A percentile compares a stretch with the other conserved stretches of the same genome.
These are phyloP conservation scores for Drosophila carrolli DNA, from an alignment of 1,140 invertebrate species.

Conservation along the genomic window DNA sequence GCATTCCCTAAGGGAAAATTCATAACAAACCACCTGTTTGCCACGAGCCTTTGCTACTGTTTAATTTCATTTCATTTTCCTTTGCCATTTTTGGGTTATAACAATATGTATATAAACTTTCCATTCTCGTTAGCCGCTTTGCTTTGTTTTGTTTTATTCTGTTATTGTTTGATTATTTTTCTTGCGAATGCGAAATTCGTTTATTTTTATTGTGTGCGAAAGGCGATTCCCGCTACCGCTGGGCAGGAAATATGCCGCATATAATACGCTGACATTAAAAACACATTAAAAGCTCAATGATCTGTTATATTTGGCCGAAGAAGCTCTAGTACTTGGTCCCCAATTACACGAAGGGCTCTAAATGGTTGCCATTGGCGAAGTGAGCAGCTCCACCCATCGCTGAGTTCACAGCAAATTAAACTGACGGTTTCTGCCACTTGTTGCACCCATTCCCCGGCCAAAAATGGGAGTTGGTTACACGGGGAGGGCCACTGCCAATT, in stretches of 20 bases:
- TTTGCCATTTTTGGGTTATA: constrained; percentile 42
- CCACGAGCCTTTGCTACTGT: constrained; percentile 1
- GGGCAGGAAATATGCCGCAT: constrained; percentile 58
- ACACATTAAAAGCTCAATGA: constrained; percentile 79
- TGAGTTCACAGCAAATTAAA: constrained; percentile 64
- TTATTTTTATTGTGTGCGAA: constrained; percentile 49
- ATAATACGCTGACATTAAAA: constrained; percentile 75
- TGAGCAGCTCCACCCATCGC: constrained; percentile 34
- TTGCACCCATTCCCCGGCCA: constrained; percentile 40
- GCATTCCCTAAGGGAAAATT: background rate
- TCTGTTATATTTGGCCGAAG: constrained; percentile 61
- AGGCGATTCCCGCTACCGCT: constrained; percentile 10
- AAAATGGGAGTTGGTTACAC: constrained; percentile 8
- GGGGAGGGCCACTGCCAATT: background rate
- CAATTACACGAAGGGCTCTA: constrained; percentile 25
- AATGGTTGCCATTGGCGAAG: constrained; percentile 1
- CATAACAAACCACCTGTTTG: constrained; percentile 30
- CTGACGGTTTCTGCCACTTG: constrained; percentile 67
- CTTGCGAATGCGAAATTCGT: constrained; percentile 48
- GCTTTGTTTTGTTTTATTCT: constrained; percentile 58
- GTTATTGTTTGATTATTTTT: constrained; percentile 66
- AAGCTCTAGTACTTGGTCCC: constrained; percentile 4
- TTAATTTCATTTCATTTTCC: constrained; percentile 34
- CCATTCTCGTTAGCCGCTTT: constrained; percentile 28
- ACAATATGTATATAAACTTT: constrained; percentile 69